Evolutionary conservation across 2,888 invertebrate species (phyloP).

Genomic region (Lordiphosa fenestrarum): DNA sequence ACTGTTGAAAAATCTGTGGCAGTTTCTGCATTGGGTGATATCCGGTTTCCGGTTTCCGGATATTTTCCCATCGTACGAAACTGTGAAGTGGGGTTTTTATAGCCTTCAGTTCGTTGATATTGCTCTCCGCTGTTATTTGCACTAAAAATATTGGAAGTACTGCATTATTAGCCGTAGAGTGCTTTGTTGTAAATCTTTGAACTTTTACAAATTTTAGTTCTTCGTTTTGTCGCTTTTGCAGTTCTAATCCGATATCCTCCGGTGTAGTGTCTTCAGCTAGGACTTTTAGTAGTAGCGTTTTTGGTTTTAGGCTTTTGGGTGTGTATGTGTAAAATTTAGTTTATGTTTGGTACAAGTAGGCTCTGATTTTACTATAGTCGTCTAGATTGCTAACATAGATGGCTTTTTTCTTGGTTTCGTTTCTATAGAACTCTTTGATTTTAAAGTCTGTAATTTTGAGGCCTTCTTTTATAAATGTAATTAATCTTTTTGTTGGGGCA

Average conservation of each 20-base stretch:
- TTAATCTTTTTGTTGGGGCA: neutral
- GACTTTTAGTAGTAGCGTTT: too few relatives aligned
- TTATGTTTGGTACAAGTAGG: neutral
- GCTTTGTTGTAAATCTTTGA: neutral
- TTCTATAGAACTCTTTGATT: neutral
- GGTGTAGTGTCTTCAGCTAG: too few relatives aligned
- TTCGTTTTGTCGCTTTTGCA: neutral
- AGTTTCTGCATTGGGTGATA: neutral
- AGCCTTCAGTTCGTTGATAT: too few relatives aligned
- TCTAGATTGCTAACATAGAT: slow-evolving; percentile 1
- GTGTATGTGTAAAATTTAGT: neutral
- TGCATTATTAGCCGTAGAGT: neutral
- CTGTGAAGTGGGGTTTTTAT: too few relatives aligned
- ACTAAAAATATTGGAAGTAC: neutral
- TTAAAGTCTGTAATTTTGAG: neutral
- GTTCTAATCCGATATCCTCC: neutral
- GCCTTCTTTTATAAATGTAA: neutral
- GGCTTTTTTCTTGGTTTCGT: neutral
- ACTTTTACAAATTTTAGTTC: neutral
- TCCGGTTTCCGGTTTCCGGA: neutral
- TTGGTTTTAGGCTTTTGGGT: neutral
- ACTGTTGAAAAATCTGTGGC: neutral
- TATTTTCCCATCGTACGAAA: neutral
- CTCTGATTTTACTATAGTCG: neutral
- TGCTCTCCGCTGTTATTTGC: neutral